Evolutionary conservation across 2,888 invertebrate species (phyloP), one percentile per base, ranked within the genome.

Genomic region (Hypercompe scribonia): DNA sequence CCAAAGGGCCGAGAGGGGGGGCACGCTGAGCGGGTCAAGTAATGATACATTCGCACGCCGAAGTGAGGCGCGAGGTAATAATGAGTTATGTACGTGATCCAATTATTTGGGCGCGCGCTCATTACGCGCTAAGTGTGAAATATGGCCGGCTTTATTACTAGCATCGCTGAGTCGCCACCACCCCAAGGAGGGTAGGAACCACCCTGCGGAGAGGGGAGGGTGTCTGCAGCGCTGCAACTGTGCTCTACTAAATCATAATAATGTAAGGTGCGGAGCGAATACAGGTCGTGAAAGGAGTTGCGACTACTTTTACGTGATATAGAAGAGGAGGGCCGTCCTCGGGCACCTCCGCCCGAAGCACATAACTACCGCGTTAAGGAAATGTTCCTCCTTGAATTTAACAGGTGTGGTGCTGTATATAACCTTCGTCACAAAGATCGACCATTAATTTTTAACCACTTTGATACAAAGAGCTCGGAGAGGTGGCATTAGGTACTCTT

Each of bases 11-110:
- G 78, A 76, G 74, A 76, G 71, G 73, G 74, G 74, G 74, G 72
- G 70, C 63, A 69, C 69, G 75, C 68, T 75, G 74, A 73, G 75
- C 82, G 79, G 80, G 80, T 81, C 87, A 75, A 89, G 93, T 93
- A 94, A 94, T 95, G 94, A 95, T 95, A 95, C 95, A 94, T 95
- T 92, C 94, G 83, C 81, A 83, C 85, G 92, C 89, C 92, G 90
- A 90, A 93, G 90, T 92, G 93, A 93, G 94, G 93, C 92, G 93
- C 95, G 94, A 95, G 94, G 94, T 96, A 96, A 96, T 96, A 96
- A 96, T 96, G 96, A 96, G 93, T 95, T 96, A 96, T 96, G 95
- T 96, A 96, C 96, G 96, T 96, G 96, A 96, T 96, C 96, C 96
- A 96, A 96, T 96, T 96, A 96, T 96, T 96, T 96, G 93, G 96